Conservation (phyloP, 1,140 invertebrate genomes). For the Trichonephila clavipes region DNA sequence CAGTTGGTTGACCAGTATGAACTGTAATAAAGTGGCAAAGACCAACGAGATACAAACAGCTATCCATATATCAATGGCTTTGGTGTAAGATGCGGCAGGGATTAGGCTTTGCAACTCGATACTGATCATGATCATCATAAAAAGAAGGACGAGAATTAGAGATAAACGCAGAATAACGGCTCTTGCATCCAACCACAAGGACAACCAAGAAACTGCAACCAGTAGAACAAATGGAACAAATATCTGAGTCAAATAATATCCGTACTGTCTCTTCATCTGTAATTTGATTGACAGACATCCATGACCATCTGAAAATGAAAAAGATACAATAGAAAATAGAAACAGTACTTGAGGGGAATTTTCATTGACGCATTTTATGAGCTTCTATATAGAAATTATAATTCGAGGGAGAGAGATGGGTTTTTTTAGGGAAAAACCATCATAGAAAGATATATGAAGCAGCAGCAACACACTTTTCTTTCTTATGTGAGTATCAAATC, state of each 20-base stretch:
- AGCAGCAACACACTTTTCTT: too few species aligned
- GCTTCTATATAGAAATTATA: too few species aligned
- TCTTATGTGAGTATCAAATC: too few species aligned
- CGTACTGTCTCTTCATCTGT: constrained; percentile 63
- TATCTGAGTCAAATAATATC: constrained; percentile 58
- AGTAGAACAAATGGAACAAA: constrained; percentile 64
- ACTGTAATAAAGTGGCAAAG: constrained; percentile 53
- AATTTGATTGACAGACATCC: constrained; percentile 59
- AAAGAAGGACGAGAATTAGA: constrained; percentile 59
- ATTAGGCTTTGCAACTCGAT: constrained; percentile 41
- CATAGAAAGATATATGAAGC: too few species aligned
- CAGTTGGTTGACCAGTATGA: constrained; percentile 68
- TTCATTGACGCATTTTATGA: too few species aligned
- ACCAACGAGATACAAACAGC: constrained; percentile 63
- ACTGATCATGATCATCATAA: constrained; percentile 67
- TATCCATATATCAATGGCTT: constrained; percentile 71
- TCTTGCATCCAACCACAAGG: constrained; percentile 66
- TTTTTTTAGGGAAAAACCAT: too few species aligned
- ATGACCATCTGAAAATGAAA: constrained; percentile 52
- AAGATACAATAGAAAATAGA: not conserved
- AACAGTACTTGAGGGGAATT: too few species aligned
- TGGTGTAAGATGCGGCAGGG: constrained; percentile 50
- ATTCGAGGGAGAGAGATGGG: too few species aligned
- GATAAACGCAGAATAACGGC: constrained; percentile 61
- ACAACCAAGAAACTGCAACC: constrained; percentile 64